A percentile compares a stretch with the other conserved stretches of the same genome.
Conservation (phyloP, 1,140 invertebrate species). For the Drusus annulatus region DNA sequence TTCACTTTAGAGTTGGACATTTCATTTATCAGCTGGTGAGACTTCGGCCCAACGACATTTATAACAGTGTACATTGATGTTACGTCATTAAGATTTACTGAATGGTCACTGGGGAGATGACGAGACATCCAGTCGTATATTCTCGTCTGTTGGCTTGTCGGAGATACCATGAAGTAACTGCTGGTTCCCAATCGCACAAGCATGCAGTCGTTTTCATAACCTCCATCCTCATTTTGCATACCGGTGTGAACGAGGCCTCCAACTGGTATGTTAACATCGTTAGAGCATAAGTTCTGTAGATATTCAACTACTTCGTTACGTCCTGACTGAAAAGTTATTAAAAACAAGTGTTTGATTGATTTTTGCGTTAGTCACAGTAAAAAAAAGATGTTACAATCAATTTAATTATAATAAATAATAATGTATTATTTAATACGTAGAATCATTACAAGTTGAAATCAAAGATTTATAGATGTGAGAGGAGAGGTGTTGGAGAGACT, state of each 20-base stretch:
- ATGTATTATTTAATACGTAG: not conserved
- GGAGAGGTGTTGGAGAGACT: too few species aligned
- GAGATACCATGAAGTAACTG: constrained; percentile 88
- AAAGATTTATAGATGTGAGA: too few species aligned
- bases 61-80: constrained; percentile 89
- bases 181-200: constrained; percentile 80
- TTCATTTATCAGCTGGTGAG: constrained; percentile 80
- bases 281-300: constrained; percentile 84
- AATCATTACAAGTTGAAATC: too few species aligned
- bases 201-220: constrained; percentile 89
- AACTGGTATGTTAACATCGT: constrained; percentile 82
- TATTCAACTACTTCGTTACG: constrained; percentile 78
- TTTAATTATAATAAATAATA: not conserved
- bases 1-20: constrained; percentile 80
- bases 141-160: constrained; percentile 85
- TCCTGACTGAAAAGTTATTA: constrained; percentile 67
- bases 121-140: constrained; percentile 82
- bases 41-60: constrained; percentile 87
- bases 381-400: not conserved
- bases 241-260: constrained; percentile 85
- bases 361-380: not conserved
- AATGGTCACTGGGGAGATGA: constrained; percentile 77
- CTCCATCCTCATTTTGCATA: constrained; percentile 86
- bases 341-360: not conserved
- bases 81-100: constrained; percentile 80